Percentiles rank a stretch among this genome's conserved stretches.
Conservation (phyloP, 2,113 vertebrate species). For the Hippoglossus stenolepis region DNA sequence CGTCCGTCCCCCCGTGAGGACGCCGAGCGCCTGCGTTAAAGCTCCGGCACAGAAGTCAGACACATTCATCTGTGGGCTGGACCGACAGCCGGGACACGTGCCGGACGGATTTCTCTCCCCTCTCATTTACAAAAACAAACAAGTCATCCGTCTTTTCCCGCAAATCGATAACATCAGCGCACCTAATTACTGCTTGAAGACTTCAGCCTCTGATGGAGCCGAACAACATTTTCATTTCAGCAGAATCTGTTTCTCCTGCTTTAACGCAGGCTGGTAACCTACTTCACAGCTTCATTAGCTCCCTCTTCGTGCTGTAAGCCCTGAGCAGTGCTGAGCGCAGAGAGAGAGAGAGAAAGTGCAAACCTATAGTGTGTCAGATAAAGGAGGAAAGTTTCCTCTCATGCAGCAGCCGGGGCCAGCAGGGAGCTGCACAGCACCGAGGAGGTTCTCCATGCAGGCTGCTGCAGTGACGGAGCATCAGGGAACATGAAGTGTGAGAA, state of each 20-base stretch:
- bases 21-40: background rate
- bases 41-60: slow-evolving; percentile 19
- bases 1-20: too few relatives aligned
- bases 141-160: slow-evolving; percentile 46
- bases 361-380: slow-evolving; percentile 42
- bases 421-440: slow-evolving; percentile 46
- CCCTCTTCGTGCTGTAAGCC: slow-evolving; percentile 61
- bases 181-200: slow-evolving; percentile 65
- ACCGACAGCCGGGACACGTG: slow-evolving; percentile 5
- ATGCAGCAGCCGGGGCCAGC: slow-evolving; percentile 43
- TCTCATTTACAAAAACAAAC: slow-evolving; percentile 53
- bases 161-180: slow-evolving; percentile 53
- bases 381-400: slow-evolving; percentile 58
- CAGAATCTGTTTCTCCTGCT: slow-evolving; percentile 62
- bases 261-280: slow-evolving; percentile 69
- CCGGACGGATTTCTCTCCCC: slow-evolving; percentile 22
- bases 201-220: slow-evolving; percentile 51
- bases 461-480: slow-evolving; percentile 10
- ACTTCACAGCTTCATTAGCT: slow-evolving; percentile 75
- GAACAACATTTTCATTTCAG: slow-evolving; percentile 58
- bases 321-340: slow-evolving; percentile 37
- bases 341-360: slow-evolving; percentile 31
- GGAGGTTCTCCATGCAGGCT: slow-evolving; percentile 13
- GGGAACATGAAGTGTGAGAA: background rate
- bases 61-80: background rate